Percentiles rank a stretch among this genome's conserved stretches.
Evolutionary conservation across 2,888 invertebrate species (phyloP).

Genomic region (Thumatha senex): DNA sequence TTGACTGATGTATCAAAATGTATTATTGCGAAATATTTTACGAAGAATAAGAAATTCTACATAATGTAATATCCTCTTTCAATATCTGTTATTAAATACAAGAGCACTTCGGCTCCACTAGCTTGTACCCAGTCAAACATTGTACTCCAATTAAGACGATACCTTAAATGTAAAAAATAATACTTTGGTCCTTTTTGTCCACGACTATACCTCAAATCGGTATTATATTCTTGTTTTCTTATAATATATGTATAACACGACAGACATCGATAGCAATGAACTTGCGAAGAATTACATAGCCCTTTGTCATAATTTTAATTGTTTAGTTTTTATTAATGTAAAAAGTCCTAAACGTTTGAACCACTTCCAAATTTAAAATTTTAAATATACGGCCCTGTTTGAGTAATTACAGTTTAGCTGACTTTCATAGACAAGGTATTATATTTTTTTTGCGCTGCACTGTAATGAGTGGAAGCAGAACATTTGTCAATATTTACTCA

Average conservation of each 20-base stretch:
- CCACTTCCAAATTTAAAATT: too few relatives aligned
- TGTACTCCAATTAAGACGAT: conserved; percentile 38
- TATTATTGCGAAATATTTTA: conserved; percentile 18
- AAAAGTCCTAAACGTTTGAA: too few relatives aligned
- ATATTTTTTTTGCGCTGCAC: too few relatives aligned
- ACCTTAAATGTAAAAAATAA: conserved; percentile 43
- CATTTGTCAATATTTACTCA: too few relatives aligned
- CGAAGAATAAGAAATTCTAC: conserved; percentile 41
- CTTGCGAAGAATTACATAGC: conserved; percentile 11
- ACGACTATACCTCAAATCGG: conserved; percentile 37
- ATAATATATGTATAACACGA: conserved; percentile 23
- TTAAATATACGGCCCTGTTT: too few relatives aligned
- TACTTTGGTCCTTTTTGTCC: conserved; percentile 61
- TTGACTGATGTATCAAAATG: conserved; percentile 27
- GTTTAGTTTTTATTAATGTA: too few relatives aligned
- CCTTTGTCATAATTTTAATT: too few relatives aligned
- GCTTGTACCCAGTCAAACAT: conserved; percentile 36
- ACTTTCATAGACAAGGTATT: too few relatives aligned
- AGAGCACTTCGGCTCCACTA: conserved; percentile 46
- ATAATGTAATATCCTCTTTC: conserved; percentile 19
- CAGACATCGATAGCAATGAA: conserved; percentile 8
- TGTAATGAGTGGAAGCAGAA: too few relatives aligned
- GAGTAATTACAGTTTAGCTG: too few relatives aligned
- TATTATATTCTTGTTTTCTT: too few relatives aligned
- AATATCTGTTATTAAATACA: conserved; percentile 17